Evolutionary conservation across 2,888 invertebrate genomes (phyloP), one percentile per base, ranked within the genome.

Genomic region (Cryptus viduatorius): DNA sequence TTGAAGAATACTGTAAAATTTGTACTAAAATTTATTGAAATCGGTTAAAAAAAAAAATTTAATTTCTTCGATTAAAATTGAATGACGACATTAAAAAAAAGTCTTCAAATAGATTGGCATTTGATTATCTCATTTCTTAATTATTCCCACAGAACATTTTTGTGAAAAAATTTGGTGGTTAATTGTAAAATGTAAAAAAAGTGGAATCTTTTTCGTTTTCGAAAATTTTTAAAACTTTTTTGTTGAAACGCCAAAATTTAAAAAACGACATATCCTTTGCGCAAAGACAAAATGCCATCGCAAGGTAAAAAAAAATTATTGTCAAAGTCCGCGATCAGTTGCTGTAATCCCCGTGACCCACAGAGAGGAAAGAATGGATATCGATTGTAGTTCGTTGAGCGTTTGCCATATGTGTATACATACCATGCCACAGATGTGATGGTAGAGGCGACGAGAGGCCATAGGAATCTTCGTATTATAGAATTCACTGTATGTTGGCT

Each of bases 401-500:
- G 19, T 80, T 67, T 37, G 37, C 0, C 37, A 8, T 67, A 56
- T 24, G 24, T 24, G 12, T 24, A 10, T 44, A 42, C 12, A 46
- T 10, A 24, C 29, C 46, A 19, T 59, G 65, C 67, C 56, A 48
- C 29, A 37, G 67, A 59, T 67, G 72, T 31, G 53, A 67, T 44
- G 48, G 61, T 16, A 59, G 42, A 16, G 46, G 44, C 12, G 56
- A 10, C n/a, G 42, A 48, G 83, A 79, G 44, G 53, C 83, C 83
- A 53, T 76, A 83, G 1, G 48, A 75, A 61, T 31, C 64, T 69
- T 69, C n/a, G 69, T 46, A 71, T 75, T 79, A 71, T 46, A 71
- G 65, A 83, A 79, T 79, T 75, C 71, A 69, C 69, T 69, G 69
- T 42, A 64, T 31, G 42, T 79, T 71, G 83, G 83, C 83, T 83